A percentile compares a stretch with the other conserved stretches of the same genome.
These are phyloP conservation scores for Lathamus discolor DNA, from an alignment of 2,113 vertebrate species.

Conservation along the genomic window DNA sequence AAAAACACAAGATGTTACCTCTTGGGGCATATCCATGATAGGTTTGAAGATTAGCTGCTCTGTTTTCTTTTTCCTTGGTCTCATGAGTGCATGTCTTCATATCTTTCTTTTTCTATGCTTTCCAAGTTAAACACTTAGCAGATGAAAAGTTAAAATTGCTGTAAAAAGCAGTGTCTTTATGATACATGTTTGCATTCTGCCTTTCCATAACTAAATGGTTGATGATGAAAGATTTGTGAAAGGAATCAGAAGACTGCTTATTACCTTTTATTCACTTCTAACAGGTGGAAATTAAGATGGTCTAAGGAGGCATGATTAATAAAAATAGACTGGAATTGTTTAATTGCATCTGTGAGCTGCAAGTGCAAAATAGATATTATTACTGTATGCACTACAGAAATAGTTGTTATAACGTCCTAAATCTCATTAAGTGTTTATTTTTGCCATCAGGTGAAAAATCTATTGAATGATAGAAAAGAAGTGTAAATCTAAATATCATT, in stretches of 20 bases:
- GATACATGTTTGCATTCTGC: not conserved
- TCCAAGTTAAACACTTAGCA: not conserved
- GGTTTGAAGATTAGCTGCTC: not conserved
- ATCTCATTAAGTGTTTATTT: not conserved
- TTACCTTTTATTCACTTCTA: not conserved
- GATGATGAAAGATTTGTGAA: not conserved
- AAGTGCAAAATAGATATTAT: not conserved
- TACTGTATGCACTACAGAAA: fast-evolving
- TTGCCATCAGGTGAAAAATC: not conserved
- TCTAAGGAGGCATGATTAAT: not conserved
- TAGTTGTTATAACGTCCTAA: not conserved
- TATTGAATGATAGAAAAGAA: not conserved
- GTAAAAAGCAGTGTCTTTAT: not conserved
- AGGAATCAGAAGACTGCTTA: not conserved
- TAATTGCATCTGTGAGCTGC: not conserved
- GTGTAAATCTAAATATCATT: not conserved
- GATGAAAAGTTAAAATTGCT: not conserved
- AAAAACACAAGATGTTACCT: not conserved
- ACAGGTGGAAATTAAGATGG: not conserved
- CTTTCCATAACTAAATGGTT: not conserved
- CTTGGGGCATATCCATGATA: not conserved
- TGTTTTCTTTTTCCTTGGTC: not conserved
- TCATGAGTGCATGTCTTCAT: not conserved
- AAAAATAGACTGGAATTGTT: not conserved
- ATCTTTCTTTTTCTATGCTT: not conserved